These are phyloP conservation scores for Orientallactaga bullata DNA, from an alignment of 2,113 vertebrate species.

Conservation along the genomic window DNA sequence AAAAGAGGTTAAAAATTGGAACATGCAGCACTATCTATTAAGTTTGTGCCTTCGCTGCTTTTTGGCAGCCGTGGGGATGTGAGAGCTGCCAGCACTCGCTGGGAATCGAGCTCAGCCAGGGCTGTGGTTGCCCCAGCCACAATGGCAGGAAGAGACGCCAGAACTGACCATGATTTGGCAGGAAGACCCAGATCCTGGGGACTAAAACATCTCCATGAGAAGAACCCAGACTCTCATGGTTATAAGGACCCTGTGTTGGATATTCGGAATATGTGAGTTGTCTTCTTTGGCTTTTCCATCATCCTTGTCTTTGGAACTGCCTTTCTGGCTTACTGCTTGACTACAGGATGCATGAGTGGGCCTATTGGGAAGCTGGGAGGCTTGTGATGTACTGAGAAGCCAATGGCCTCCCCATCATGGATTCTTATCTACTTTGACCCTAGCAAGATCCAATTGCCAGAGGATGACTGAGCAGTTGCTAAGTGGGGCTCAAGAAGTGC, in stretches of 20 bases:
- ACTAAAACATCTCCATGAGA: too few species aligned
- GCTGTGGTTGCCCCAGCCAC: too few species aligned
- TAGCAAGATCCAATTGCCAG: conserved; percentile 87
- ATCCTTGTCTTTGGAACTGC: conserved; percentile 89
- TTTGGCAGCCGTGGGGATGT: too few species aligned
- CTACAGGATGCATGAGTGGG: conserved; percentile 90
- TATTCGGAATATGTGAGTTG: conserved; percentile 89
- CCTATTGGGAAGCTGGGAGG: conserved; percentile 90
- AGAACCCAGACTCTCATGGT: conserved; percentile 94
- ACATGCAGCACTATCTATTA: too few species aligned
- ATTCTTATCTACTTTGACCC: conserved; percentile 90
- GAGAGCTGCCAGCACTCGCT: too few species aligned
- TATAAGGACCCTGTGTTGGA: conserved; percentile 90
- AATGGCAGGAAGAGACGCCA: too few species aligned
- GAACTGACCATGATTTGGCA: too few species aligned
- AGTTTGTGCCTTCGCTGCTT: too few species aligned
- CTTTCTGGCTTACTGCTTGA: conserved; percentile 92
- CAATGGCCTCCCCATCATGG: conserved; percentile 88
- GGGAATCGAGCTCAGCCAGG: too few species aligned
- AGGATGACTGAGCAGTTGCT: conserved; percentile 80
- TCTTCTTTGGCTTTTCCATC: conserved; percentile 92
- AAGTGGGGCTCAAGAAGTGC: conserved; percentile 22
- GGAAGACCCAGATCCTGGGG: too few species aligned
- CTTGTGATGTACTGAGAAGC: conserved; percentile 87
- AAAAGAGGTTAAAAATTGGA: not conserved